phyloP scores from a whole-genome alignment of 2,888 invertebrate species.

The Chrysomela aeneicollis region DNA sequence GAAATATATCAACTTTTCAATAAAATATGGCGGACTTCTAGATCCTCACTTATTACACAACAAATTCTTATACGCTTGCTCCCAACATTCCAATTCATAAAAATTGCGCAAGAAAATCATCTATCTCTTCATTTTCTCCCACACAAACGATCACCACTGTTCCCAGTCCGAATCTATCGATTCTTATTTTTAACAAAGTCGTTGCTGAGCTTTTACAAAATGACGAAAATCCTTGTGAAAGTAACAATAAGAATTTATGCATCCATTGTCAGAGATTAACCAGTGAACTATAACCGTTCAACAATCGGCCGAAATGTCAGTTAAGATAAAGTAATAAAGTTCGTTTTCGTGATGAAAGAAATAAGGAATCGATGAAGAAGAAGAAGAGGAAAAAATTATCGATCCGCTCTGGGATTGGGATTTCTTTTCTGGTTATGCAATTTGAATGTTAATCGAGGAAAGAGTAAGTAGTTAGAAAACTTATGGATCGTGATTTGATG shows the following conservation, averaged over 20 bases:
- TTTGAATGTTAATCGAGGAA: slow-evolving; percentile 27
- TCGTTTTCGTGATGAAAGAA: slow-evolving; percentile 49
- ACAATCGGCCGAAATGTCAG: slow-evolving; percentile 47
- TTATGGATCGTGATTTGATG: slow-evolving; percentile 12
- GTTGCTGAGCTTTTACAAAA: slow-evolving; percentile 44
- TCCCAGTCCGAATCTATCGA: slow-evolving; percentile 21
- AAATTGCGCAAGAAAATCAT: background rate
- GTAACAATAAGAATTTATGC: slow-evolving; percentile 52
- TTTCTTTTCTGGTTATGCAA: slow-evolving; percentile 27
- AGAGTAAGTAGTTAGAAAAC: slow-evolving; percentile 17
- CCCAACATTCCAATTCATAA: background rate
- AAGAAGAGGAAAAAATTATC: slow-evolving; percentile 35
- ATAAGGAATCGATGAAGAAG: slow-evolving; percentile 37
- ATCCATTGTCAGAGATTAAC: slow-evolving; percentile 53
- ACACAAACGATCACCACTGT: slow-evolving; percentile 4
- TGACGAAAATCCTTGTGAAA: slow-evolving; percentile 51
- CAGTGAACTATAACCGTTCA: slow-evolving; percentile 51
- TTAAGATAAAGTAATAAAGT: slow-evolving; percentile 49
- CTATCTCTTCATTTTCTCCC: background rate
- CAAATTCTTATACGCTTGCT: background rate
- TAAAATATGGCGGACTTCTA: too few species aligned
- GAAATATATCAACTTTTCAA: too few species aligned
- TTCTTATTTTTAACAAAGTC: slow-evolving; percentile 32
- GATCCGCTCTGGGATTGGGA: slow-evolving; percentile 21
- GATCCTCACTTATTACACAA: too few species aligned